Conservation (phyloP, 1,140 invertebrate species). For the Lerema accius region DNA sequence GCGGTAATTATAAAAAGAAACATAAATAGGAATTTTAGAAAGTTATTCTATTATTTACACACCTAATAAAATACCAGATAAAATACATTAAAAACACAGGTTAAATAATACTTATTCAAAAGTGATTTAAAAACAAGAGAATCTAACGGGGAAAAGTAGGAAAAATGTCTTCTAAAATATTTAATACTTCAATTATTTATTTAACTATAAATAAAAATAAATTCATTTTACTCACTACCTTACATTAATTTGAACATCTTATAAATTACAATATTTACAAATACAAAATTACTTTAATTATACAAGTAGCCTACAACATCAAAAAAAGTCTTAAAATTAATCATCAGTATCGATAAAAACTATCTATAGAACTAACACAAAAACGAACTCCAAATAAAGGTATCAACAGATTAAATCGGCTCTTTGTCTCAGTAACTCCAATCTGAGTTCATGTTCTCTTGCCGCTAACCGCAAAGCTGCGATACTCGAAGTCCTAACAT, state of each 20-base stretch:
- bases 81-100: background rate
- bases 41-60: background rate
- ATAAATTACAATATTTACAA: background rate
- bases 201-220: background rate
- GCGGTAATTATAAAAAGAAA: background rate
- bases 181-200: background rate
- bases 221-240: background rate
- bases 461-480: conserved; percentile 95
- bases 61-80: no score
- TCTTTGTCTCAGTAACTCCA: conserved; percentile 91
- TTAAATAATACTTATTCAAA: background rate
- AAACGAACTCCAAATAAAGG: background rate
- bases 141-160: background rate
- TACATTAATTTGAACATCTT: conserved; percentile 1
- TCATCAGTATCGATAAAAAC: no score
- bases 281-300: background rate
- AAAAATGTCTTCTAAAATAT: background rate
- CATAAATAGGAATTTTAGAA: background rate
- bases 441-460: conserved; percentile 94
- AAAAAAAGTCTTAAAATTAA: background rate
- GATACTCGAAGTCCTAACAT: conserved; percentile 94
- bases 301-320: background rate
- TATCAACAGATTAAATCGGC: conserved; percentile 73
- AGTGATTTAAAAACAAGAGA: background rate
- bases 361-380: no score